Conservation (phyloP, 2,888 invertebrate genomes). For the Troilus luridus region DNA sequence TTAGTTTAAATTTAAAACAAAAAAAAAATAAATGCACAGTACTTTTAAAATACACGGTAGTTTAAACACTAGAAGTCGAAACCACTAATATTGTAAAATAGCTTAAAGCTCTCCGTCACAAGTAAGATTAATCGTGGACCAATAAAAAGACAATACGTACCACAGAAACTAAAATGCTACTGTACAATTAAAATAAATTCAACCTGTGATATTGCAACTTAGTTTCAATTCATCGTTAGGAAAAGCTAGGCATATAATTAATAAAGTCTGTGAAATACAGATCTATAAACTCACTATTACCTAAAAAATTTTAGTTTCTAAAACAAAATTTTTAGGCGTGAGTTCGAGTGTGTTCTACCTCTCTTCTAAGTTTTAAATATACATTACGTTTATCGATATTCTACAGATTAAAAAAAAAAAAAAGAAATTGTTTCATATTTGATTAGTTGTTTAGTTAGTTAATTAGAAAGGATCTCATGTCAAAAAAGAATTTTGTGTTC, state of each 20-base stretch:
- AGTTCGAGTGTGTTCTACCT: constrained; percentile 43
- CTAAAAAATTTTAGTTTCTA: background rate
- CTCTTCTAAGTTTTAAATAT: constrained; percentile 51
- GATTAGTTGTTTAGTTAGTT: constrained; percentile 6
- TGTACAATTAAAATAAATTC: constrained; percentile 26
- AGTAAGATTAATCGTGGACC: constrained; percentile 21
- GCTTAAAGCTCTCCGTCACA: constrained; percentile 26
- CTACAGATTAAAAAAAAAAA: background rate
- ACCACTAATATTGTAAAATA: constrained; percentile 35
- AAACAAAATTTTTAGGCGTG: background rate
- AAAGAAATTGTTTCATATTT: background rate
- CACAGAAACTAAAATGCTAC: constrained; percentile 1
- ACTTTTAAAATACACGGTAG: constrained; percentile 48
- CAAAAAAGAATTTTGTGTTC: constrained; percentile 6
- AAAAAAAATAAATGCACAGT: constrained; percentile 30
- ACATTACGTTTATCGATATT: background rate
- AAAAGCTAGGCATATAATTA: constrained; percentile 55
- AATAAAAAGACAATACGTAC: constrained; percentile 50
- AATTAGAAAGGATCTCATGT: constrained; percentile 24
- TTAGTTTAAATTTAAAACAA: constrained; percentile 45
- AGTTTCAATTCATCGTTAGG: constrained; percentile 51
- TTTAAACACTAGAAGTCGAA: constrained; percentile 9
- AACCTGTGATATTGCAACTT: constrained; percentile 58
- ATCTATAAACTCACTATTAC: constrained; percentile 4
- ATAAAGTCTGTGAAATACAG: constrained; percentile 52